These are phyloP conservation scores for Mythimna impura DNA, from an alignment of 2,888 invertebrate genomes.

Conservation along the genomic window DNA sequence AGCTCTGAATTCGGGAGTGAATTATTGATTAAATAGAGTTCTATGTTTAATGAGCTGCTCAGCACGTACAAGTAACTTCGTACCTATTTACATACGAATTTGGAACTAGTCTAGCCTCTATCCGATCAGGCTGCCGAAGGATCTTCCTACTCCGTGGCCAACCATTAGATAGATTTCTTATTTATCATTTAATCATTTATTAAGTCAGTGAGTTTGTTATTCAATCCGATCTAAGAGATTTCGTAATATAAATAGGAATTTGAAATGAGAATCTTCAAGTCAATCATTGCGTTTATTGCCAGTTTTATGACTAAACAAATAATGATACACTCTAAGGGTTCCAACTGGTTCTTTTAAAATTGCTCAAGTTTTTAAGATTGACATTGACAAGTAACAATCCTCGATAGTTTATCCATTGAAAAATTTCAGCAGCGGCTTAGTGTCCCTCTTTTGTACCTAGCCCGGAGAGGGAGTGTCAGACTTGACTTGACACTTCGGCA, in stretches of 20 bases:
- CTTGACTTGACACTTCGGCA: background rate
- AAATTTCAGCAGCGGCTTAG: too few relatives aligned
- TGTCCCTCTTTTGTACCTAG: too few relatives aligned
- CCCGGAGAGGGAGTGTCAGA: too few relatives aligned
- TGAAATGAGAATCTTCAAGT: background rate
- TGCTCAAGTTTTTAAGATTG: too few relatives aligned
- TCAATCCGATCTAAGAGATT: background rate
- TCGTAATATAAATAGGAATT: background rate
- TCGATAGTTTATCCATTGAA: background rate
- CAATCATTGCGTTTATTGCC: background rate
- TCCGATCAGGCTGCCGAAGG: background rate
- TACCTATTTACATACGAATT: background rate
- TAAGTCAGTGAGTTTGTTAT: background rate
- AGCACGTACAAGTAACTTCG: background rate
- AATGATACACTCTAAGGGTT: background rate
- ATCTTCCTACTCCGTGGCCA: background rate
- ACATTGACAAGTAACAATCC: background rate
- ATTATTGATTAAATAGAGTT: conserved; percentile 3
- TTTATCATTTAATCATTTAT: conserved; percentile 4
- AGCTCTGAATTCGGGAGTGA: background rate
- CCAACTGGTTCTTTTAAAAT: background rate
- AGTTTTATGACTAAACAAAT: background rate
- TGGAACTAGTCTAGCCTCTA: background rate
- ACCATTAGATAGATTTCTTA: background rate
- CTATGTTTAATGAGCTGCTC: background rate